These are phyloP conservation scores for Lamprologus callipterus DNA, from an alignment of 2,113 vertebrate species.

Conservation along the genomic window DNA sequence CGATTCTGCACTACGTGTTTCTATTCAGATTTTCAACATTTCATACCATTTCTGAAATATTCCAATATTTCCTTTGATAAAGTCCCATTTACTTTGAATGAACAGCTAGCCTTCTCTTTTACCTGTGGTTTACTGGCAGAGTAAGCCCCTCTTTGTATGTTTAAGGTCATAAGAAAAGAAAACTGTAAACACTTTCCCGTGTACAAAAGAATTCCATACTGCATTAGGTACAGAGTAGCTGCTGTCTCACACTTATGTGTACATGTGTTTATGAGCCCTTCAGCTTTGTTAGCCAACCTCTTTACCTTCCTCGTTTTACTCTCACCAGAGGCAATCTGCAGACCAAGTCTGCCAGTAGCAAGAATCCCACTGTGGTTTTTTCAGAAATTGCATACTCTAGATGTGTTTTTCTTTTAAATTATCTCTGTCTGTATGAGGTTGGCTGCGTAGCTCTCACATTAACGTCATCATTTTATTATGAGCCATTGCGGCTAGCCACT, in stretches of 20 bases:
- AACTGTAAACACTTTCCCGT: not conserved
- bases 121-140: not conserved
- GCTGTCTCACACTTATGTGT: not conserved
- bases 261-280: not conserved
- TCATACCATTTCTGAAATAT: not conserved
- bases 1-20: not conserved
- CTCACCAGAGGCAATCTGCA: not conserved
- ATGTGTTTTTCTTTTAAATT: not conserved
- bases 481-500: not conserved
- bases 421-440: not conserved
- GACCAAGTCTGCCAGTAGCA: not conserved
- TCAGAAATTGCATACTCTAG: not conserved
- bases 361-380: not conserved
- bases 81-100: not conserved
- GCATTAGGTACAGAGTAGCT: not conserved
- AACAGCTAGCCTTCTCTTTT: not conserved
- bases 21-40: not conserved
- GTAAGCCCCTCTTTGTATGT: not conserved
- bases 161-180: not conserved
- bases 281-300: not conserved
- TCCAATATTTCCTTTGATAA: not conserved
- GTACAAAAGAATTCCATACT: not conserved
- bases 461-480: not conserved
- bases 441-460: not conserved
- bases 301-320: not conserved